A percentile compares a stretch with the other conserved stretches of the same genome.
phyloP scores from a whole-genome alignment of 2,797 vertebrate species.

The Pangasius macronema region DNA sequence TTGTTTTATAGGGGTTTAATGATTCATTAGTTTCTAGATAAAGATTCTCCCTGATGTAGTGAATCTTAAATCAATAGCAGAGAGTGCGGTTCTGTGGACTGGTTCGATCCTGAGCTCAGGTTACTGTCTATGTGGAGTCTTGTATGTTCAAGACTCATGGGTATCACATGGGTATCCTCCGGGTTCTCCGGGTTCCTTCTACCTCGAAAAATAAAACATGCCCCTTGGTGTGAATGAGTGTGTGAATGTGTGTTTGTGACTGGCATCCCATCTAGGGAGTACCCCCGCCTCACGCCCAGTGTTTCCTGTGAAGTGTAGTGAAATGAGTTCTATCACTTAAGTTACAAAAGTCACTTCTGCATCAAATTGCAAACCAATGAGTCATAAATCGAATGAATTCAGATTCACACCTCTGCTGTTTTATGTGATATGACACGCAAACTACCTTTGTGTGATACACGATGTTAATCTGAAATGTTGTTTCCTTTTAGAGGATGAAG shows the following conservation, averaged over 20 bases:
- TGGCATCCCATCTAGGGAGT: neutral
- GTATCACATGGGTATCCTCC: neutral
- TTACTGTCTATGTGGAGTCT: neutral
- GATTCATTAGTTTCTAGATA: neutral
- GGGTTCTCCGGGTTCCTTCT: neutral
- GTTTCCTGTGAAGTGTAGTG: neutral
- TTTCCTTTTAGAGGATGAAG: conserved; percentile 84
- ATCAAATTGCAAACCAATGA: neutral
- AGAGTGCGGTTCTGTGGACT: too few relatives aligned
- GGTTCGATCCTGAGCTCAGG: neutral
- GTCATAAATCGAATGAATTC: neutral
- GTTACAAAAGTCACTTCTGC: neutral
- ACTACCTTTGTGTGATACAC: neutral
- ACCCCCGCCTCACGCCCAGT: neutral
- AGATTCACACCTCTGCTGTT: neutral
- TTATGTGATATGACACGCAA: too few relatives aligned
- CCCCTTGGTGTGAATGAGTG: neutral
- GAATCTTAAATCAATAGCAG: neutral
- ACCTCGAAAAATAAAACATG: neutral
- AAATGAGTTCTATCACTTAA: neutral
- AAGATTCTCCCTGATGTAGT: neutral
- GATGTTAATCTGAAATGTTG: neutral
- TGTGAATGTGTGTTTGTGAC: neutral
- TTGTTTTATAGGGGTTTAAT: neutral
- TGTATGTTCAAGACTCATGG: too few relatives aligned